Evolutionary conservation across 1,140 invertebrate species (phyloP), one percentile per base, ranked within the genome.

Genomic region (Drosophila repleta): DNA sequence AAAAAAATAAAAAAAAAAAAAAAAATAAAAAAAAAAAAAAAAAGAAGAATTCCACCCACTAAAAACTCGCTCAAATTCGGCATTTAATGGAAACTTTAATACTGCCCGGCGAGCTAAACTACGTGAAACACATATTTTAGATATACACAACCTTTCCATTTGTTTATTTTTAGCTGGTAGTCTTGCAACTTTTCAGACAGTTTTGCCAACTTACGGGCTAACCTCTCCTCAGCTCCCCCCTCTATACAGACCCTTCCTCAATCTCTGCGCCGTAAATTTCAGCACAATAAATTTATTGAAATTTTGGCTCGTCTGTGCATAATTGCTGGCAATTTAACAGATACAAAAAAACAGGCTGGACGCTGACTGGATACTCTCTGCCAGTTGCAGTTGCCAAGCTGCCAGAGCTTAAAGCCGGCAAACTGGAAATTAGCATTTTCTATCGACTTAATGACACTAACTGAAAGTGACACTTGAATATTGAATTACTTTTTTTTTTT

Each of bases 151-250:
- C 77, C 64, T 80, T 85, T 84, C 76, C 70, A 60, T 57, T 69
- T 80, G 76, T 85, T 80, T 79, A 85, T 85, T 84, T 85, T 84
- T 63, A 66, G 61, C 76, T 82, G 66, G 76, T 81, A 68, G 62
- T 68, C 79, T 77, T 57, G 21, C 64, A 82, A 79, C 70, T 82
- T 82, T 83, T 57, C 43, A 43, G 62, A 64, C 69, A 48, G 21
- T 41, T 41, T 24, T 32, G 18, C 43, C 26, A 51, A 41, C 46
- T 39, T 56, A 56, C 51, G 18, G 15, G 21, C 10, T 11, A 26
- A 7, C 39, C 37, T 21, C 24, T 8, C 4, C n/a, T n/a, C 8
- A 17, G 11, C 37, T n/a, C 37, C n/a, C 39, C n/a, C n/a, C 39
- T 15, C 4, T 8, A 13, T 46, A 15, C 29, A 15, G 11, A 26